These are phyloP conservation scores for Balaeniceps rex DNA, from an alignment of 2,113 vertebrate genomes.

Conservation along the genomic window DNA sequence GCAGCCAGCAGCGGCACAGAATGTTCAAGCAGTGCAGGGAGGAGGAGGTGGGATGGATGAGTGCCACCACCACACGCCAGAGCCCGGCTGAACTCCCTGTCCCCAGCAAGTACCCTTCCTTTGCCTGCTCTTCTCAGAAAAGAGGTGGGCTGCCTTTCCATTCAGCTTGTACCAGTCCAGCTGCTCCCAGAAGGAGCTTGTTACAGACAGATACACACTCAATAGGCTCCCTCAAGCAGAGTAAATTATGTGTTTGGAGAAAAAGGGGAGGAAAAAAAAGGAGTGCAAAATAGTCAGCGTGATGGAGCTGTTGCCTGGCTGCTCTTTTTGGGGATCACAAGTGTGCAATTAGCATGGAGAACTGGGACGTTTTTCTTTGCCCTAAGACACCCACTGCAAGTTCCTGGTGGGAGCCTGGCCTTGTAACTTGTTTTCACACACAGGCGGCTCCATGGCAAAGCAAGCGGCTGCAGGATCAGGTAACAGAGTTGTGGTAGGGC, in stretches of 20 bases:
- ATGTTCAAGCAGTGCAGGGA: background rate
- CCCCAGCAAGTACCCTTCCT: background rate
- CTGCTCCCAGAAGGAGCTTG: background rate
- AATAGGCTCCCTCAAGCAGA: background rate
- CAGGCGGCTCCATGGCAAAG: background rate
- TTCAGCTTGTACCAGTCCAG: background rate
- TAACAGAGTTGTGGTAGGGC: background rate
- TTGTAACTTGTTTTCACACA: background rate
- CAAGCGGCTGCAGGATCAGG: background rate
- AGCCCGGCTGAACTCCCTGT: background rate
- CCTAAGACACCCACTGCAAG: background rate
- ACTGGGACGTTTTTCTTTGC: background rate
- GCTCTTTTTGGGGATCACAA: background rate
- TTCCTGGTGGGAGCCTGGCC: background rate
- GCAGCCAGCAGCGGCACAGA: conserved; percentile 13
- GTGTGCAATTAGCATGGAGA: background rate
- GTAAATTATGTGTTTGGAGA: background rate
- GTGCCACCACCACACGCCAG: background rate
- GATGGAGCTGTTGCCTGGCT: background rate
- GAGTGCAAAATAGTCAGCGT: background rate
- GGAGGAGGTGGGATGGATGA: background rate
- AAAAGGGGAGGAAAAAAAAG: background rate
- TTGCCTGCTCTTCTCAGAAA: background rate
- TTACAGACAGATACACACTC: background rate
- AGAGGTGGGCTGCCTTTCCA: background rate